phyloP scores from a whole-genome alignment of 1,140 invertebrate species.

The Drosophila nikananu region DNA sequence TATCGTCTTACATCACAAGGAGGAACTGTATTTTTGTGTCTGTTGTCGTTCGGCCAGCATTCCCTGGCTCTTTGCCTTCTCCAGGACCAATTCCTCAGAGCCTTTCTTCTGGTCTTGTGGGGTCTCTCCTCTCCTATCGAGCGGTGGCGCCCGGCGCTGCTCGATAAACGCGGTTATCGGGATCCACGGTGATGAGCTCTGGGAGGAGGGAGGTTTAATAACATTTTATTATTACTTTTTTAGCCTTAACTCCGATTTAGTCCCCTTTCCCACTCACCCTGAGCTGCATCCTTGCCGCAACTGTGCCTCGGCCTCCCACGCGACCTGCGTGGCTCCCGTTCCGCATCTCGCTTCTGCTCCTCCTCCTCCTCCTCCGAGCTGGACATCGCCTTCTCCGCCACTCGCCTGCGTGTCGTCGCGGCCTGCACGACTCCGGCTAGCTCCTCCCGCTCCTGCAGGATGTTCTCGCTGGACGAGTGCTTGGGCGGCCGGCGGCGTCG shows the following conservation, averaged over 20 bases:
- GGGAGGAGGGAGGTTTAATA: not conserved
- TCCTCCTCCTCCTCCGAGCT: conserved; percentile 60
- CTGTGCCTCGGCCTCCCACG: conserved; percentile 49
- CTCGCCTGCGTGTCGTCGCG: conserved; percentile 41
- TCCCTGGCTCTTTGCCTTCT: conserved; percentile 1
- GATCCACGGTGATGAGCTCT: conserved; percentile 74
- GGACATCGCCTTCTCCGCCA: conserved; percentile 20
- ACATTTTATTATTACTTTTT: not conserved
- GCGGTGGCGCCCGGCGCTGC: conserved; percentile 57
- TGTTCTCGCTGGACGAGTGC: conserved; percentile 72
- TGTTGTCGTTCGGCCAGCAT: conserved; percentile 3
- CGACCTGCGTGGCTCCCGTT: conserved; percentile 11
- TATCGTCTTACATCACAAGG: conserved; percentile 60
- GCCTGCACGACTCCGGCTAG: conserved; percentile 51
- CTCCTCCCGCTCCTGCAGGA: conserved; percentile 34
- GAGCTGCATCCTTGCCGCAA: conserved; percentile 56
- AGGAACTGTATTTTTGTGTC: conserved; percentile 49
- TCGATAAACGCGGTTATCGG: conserved; percentile 67
- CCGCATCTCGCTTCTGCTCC: not conserved
- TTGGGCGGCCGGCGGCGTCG: conserved; percentile 62
- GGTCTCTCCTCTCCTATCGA: conserved; percentile 19
- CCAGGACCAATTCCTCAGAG: not conserved
- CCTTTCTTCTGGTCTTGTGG: not conserved
- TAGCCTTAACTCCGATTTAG: not conserved
- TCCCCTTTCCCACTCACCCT: conserved; percentile 27